A percentile compares a stretch with the other conserved stretches of the same genome.
These are phyloP conservation scores for Magallana ariakensis DNA, from an alignment of 1,140 invertebrate genomes.

Conservation along the genomic window DNA sequence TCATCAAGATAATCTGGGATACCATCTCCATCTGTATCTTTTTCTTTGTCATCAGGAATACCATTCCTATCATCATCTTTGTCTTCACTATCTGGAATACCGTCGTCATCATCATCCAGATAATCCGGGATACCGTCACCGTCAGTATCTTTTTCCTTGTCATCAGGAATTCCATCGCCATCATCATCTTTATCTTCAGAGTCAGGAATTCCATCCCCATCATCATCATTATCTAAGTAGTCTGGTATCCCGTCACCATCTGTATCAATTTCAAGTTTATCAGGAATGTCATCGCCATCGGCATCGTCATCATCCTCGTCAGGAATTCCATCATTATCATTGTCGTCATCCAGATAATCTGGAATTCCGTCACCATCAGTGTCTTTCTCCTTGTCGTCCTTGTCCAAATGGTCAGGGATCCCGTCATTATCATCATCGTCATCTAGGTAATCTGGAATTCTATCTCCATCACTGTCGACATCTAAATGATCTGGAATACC, in stretches of 20 bases:
- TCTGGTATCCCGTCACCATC: slow-evolving; percentile 74
- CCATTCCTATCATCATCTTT: slow-evolving; percentile 65
- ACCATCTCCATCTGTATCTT: slow-evolving; percentile 71
- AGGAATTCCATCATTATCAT: slow-evolving; percentile 72
- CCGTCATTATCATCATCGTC: slow-evolving; percentile 67
- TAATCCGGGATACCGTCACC: slow-evolving; percentile 69
- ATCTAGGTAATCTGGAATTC: slow-evolving; percentile 63
- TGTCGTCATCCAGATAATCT: slow-evolving; percentile 70
- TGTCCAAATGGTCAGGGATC: slow-evolving; percentile 68
- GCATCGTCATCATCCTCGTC: slow-evolving; percentile 67
- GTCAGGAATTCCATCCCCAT: slow-evolving; percentile 75
- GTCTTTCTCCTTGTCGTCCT: slow-evolving; percentile 65
- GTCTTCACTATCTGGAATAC: slow-evolving; percentile 71
- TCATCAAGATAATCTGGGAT: slow-evolving; percentile 69
- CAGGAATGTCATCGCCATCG: slow-evolving; percentile 71
- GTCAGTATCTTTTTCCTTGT: slow-evolving; percentile 69
- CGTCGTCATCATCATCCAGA: slow-evolving; percentile 68
- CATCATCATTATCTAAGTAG: slow-evolving; percentile 65
- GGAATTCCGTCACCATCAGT: slow-evolving; percentile 70
- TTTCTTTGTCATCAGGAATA: slow-evolving; percentile 63
- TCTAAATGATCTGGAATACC: slow-evolving; percentile 71
- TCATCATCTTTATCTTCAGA: slow-evolving; percentile 69
- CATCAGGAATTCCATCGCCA: slow-evolving; percentile 73
- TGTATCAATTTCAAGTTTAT: slow-evolving; percentile 68
- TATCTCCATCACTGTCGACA: slow-evolving; percentile 70